These are phyloP conservation scores for Microcebus murinus DNA, from an alignment of 2,113 vertebrate genomes.

Conservation along the genomic window DNA sequence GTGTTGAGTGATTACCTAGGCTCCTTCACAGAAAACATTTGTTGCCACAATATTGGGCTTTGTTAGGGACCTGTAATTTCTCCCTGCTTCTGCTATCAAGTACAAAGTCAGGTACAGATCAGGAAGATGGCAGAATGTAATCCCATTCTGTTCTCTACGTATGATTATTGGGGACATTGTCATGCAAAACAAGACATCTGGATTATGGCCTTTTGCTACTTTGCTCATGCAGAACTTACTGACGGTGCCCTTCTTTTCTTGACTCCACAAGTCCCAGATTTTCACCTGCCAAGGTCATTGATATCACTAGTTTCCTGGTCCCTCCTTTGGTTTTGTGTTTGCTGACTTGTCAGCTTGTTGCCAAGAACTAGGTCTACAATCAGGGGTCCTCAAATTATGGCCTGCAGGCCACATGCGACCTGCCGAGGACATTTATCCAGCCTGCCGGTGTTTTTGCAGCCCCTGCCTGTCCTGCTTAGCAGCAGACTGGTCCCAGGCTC, in stretches of 20 bases:
- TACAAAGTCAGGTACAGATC: not conserved
- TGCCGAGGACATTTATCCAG: no score
- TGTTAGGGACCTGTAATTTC: not conserved
- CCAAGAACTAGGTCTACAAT: not conserved
- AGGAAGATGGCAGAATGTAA: not conserved
- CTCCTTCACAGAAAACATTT: not conserved
- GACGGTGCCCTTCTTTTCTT: not conserved
- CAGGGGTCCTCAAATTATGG: no score
- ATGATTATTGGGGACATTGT: not conserved
- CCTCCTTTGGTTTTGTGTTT: slow-evolving; percentile 28
- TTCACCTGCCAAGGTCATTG: not conserved
- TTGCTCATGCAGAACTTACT: not conserved
- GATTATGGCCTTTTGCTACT: not conserved
- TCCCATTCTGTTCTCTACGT: not conserved
- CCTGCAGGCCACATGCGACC: no score
- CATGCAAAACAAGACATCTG: not conserved
- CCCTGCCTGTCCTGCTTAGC: no score
- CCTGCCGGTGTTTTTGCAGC: no score
- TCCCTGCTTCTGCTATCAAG: not conserved
- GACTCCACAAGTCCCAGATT: not conserved
- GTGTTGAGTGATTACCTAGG: not conserved
- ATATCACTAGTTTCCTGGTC: not conserved
- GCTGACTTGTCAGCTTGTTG: not conserved
- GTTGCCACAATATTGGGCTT: not conserved
- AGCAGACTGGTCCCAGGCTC: no score